Conservation (phyloP, 2,888 invertebrate genomes). For the Stenodema calcarata region DNA sequence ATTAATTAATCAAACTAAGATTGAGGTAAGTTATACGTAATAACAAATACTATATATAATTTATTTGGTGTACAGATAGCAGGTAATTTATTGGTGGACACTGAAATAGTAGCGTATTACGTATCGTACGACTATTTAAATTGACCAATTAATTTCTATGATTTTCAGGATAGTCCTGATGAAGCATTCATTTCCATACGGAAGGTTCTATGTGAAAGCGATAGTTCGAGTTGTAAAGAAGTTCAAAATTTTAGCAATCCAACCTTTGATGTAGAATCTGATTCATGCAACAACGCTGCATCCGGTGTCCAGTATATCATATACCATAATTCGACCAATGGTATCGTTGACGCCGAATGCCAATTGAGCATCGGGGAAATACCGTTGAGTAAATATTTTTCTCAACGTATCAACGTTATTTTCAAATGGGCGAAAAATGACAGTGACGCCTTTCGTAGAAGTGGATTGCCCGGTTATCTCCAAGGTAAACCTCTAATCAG, state of each 20-base stretch:
- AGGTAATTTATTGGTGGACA: too few species aligned
- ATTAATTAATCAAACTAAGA: conserved; percentile 32
- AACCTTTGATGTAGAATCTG: background rate
- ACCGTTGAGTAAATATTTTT: background rate
- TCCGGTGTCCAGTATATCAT: conserved; percentile 61
- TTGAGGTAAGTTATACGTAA: background rate
- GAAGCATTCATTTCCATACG: conserved; percentile 50
- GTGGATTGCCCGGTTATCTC: conserved; percentile 81
- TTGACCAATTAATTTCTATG: background rate
- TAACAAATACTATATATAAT: too few species aligned
- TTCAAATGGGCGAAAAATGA: conserved; percentile 59
- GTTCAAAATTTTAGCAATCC: background rate
- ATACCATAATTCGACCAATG: conserved; percentile 64
- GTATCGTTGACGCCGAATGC: conserved; percentile 62
- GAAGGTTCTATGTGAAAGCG: conserved; percentile 39
- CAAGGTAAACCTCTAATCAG: conserved; percentile 66
- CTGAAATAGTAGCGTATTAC: too few species aligned
- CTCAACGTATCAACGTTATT: background rate
- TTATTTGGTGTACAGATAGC: too few species aligned
- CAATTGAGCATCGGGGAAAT: conserved; percentile 61
- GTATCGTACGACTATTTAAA: too few species aligned
- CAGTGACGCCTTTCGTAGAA: conserved; percentile 61
- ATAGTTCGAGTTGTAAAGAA: conserved; percentile 31
- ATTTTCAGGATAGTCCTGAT: conserved; percentile 52
- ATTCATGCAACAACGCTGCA: conserved; percentile 61